Evolutionary conservation across 2,797 vertebrate species (phyloP), one percentile per base, ranked within the genome.

Genomic region (Phylloscopus collybita): DNA sequence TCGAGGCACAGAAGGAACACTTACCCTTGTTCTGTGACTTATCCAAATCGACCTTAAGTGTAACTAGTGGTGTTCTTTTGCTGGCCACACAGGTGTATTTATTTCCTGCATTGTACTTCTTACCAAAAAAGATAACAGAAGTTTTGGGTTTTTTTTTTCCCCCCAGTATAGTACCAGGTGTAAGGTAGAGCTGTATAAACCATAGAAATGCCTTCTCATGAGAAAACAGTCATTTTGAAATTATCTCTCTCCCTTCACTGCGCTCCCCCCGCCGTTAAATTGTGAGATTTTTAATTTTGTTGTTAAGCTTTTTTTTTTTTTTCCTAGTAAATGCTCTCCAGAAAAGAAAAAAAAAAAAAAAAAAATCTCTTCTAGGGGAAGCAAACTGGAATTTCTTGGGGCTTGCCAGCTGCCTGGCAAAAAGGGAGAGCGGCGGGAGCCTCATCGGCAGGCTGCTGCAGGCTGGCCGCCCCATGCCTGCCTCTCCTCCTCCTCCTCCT

Each of bases 361-460:
- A 53, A 27, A 59, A 56, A 61, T 76, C 18, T 83, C 38, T 94
- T 91, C 59, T 45, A 59, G 45, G 60, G 26, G 49, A 82, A 62
- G 18, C 44, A 90, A 95, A 86, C 78, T 70, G 80, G 60, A 90
- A 95, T 95, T 92, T 95, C 88, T 95, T 90, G 80, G 70, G 88
- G 90, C 80, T 84, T 93, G 93, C 93, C 95, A 95, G 90, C 88
- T 95, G 95, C 88, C 88, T 90, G 76, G 66, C 13, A 32, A 79
- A 95, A 86, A 86, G 66, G 26, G 59, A 75, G 83, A 93, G 88
- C 2, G 20, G 51, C 56, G 13, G 88, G 73, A 95, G 76, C 75
- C 79, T 90, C 2, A 3, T 94, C 61, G 12, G 69, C 84, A 92
- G 95, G 95, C 93, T 94, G 95, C 95, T 96, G 96, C 78, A 75